Base-by-base conservation (phyloP, 2,888 invertebrate genomes). In the Plagodis dolabraria region DNA sequence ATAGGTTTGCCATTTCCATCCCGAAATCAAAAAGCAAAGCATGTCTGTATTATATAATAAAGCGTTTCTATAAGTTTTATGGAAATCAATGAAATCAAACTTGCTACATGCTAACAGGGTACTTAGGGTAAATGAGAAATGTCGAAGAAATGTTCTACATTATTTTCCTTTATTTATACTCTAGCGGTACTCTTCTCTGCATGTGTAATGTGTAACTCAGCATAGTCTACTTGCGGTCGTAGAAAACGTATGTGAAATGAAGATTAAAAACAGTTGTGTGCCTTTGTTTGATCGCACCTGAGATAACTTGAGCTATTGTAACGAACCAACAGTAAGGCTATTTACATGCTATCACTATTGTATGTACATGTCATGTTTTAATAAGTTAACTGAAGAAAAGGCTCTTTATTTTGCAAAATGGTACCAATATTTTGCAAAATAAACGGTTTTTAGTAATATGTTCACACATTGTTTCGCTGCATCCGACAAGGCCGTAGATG, bases 251-350 rank as follows among this genome's bases (percentile, higher is more conserved):
- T 90, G 89, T 89, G 92, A 92, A 92, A 92, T 89, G 89, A 86
- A 86, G 90, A 92, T 91, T 91, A 92, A 90, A 84, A 89, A 92
- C 92, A 88, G 89, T 89, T 90, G 85, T 83, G 89, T 89, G 90
- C 86, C 86, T 91, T 92, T 92, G 92, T 92, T 89, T 75, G 90
- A 92, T 92, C 78, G 72, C 62, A 62, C 67, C 57, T 59, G 59
- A 67, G 91, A 92, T 92, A 92, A 82, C 69, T 60, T 58, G 57
- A 67, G 76, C 87, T 76, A 89, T 89, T 92, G 88, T 91, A 74
- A 68, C 61, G 68, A 72, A 67, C 71, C 74, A 74, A 64, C 62
- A 75, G 70, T 76, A 74, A 69, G 67, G 72, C 71, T 72, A 77
- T 83, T 83, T 76, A 75, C 79, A 80, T 72, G 66, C 74, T 75